These are phyloP conservation scores for Lampropteryx suffumata DNA, from an alignment of 2,888 invertebrate species.

Conservation along the genomic window DNA sequence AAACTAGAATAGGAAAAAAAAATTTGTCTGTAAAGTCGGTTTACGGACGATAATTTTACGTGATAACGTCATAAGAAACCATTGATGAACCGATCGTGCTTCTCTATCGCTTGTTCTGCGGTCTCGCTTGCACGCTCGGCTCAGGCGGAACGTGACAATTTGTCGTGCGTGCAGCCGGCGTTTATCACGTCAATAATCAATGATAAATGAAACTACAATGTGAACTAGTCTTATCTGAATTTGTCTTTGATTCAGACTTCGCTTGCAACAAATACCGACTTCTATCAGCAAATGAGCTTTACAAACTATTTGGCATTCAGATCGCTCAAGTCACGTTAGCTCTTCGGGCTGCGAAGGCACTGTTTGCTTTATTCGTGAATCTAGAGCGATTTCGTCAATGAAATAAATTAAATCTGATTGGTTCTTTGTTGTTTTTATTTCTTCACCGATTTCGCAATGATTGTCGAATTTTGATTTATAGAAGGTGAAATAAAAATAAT, in stretches of 20 bases:
- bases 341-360: conserved; percentile 4
- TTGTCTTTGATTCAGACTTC: not conserved
- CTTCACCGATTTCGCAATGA: conserved; percentile 23
- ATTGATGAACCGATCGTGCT: no score
- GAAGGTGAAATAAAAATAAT: conserved; percentile 5
- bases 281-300: conserved; percentile 8
- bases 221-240: not conserved
- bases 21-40: no score
- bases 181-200: no score
- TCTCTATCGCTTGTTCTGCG: no score
- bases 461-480: conserved; percentile 6
- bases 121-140: no score
- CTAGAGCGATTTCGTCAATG: conserved; percentile 28
- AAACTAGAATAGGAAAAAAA: no score
- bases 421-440: conserved; percentile 19
- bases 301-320: conserved; percentile 16
- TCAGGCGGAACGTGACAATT: no score
- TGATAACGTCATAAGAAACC: no score
- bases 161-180: no score
- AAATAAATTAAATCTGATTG: conserved; percentile 14
- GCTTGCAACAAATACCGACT: conserved; percentile 6
- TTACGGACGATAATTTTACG: no score
- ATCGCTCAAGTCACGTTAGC: not conserved
- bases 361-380: conserved; percentile 9
- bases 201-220: no score